Conservation (phyloP, 2,888 invertebrate genomes). For the Hydrotaea cyrtoneurina region DNA sequence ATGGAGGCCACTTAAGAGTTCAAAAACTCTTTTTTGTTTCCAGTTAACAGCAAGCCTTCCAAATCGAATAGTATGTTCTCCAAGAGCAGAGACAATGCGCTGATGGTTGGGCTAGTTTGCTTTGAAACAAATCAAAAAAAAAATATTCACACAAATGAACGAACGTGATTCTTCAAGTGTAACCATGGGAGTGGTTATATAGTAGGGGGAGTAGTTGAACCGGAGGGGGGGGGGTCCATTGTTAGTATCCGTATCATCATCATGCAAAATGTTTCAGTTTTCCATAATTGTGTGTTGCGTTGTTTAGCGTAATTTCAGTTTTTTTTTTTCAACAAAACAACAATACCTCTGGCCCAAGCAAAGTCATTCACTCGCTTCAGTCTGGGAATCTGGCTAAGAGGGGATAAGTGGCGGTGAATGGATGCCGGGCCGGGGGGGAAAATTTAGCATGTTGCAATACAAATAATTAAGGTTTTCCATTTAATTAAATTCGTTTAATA, state of each 20-base stretch:
- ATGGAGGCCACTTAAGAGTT: slow-evolving; percentile 13
- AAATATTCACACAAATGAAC: slow-evolving; percentile 11
- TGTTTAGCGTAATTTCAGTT: slow-evolving; percentile 4
- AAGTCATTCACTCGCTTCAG: slow-evolving; percentile 2
- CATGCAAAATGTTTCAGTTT: slow-evolving; percentile 17
- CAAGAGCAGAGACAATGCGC: not conserved
- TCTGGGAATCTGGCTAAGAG: not conserved
- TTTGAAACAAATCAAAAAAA: not conserved
- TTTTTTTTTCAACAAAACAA: not conserved
- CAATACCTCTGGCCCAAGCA: slow-evolving; percentile 5
- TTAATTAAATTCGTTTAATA: not conserved
- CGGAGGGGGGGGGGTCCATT: not conserved
- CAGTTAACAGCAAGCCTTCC: not conserved
- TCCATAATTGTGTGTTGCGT: slow-evolving; percentile 3
- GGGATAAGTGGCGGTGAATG: not conserved
- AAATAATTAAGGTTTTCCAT: not conserved
- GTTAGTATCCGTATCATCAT: not conserved
- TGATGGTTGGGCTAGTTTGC: not conserved
- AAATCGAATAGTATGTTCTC: not conserved
- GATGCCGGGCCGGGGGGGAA: not conserved
- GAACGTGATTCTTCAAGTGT: slow-evolving; percentile 5
- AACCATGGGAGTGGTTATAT: not conserved
- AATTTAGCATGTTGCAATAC: not conserved
- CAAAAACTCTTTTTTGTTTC: slow-evolving; percentile 11
- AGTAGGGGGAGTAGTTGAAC: not conserved